phyloP scores from a whole-genome alignment of 2,113 vertebrate species.

The Oncorhynchus mykiss region DNA sequence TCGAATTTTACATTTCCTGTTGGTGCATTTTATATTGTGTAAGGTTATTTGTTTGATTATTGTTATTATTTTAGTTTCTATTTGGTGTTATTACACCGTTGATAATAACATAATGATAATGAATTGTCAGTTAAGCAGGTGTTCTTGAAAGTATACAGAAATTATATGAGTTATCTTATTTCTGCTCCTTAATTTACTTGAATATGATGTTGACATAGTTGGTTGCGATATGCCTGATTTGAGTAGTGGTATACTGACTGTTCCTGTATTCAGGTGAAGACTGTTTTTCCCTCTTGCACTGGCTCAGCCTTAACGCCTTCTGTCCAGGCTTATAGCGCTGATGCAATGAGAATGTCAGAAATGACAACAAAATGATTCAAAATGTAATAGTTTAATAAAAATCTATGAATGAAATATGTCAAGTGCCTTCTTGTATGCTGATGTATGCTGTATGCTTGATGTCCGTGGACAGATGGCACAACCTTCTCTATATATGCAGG shows the following conservation, averaged over 20 bases:
- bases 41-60: constrained; percentile 36
- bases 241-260: constrained; percentile 43
- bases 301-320: constrained; percentile 67
- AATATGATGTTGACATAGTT: constrained; percentile 48
- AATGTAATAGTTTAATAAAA: constrained; percentile 61
- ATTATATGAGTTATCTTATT: constrained; percentile 35
- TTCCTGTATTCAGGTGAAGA: constrained; percentile 47
- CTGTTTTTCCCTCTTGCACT: constrained; percentile 60
- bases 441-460: no score
- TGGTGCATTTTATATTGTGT: constrained; percentile 57
- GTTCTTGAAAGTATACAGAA: constrained; percentile 36
- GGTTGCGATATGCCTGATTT: constrained; percentile 47
- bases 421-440: no score
- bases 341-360: constrained; percentile 54
- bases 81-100: constrained; percentile 32
- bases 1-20: constrained; percentile 45
- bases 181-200: constrained; percentile 67
- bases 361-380: constrained; percentile 52
- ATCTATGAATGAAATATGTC: constrained; percentile 43
- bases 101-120: constrained; percentile 19
- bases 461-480: no score
- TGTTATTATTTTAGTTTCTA: constrained; percentile 32
- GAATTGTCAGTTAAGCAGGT: constrained; percentile 32
- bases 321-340: constrained; percentile 57
- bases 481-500: no score